Base-by-base conservation (phyloP, 2,113 vertebrate genomes). In the Ceyx margarethae region DNA sequence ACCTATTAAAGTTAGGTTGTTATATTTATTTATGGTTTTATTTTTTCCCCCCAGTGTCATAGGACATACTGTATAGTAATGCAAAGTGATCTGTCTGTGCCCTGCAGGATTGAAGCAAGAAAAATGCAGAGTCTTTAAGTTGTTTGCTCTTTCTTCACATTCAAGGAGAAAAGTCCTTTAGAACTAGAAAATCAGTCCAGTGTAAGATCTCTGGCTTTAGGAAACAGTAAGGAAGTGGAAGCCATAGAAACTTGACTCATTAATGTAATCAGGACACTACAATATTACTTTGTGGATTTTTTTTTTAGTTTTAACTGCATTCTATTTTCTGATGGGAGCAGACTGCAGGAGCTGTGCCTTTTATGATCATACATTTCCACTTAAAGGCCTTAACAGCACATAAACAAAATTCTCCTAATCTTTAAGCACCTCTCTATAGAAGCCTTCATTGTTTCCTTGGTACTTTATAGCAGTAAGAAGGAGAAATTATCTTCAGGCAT, bases 361-460 rank as follows among this genome's bases (percentile, higher is more conserved):
- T 40, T 51, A 15, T 51, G 6, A 31, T 54, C 5, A 0, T 37
- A 9, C 19, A 78, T 77, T 64, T 56, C 48, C 15, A 26, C 40
- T 37, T 40, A 3, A 74, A 67, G 43, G n/a, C 57, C 5, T 0
- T 67, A 62, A 64, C 7, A 86, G 15, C 46, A 43, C 0, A 0
- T 61, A 33, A 5, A n/a, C 23, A 48, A 48, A 84, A n/a, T 82
- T 58, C 46, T 48, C 23, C 23, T 73, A 7, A 72, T 53, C 20
- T 73, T 58, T 13, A 80, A 53, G 35, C 71, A 45, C 8, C 5
- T 73, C 6, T 61, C 16, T 14, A 5, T 45, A 29, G 11, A 73
- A 50, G 2, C n/a, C 29, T 57, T 56, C 20, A 3, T 56, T 60
- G 6, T 80, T 82, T 68, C 7, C 50, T 80, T 73, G 18, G 15